Evolutionary conservation across 2,797 vertebrate species (phyloP).

Genomic region (Emydoidea blandingii): DNA sequence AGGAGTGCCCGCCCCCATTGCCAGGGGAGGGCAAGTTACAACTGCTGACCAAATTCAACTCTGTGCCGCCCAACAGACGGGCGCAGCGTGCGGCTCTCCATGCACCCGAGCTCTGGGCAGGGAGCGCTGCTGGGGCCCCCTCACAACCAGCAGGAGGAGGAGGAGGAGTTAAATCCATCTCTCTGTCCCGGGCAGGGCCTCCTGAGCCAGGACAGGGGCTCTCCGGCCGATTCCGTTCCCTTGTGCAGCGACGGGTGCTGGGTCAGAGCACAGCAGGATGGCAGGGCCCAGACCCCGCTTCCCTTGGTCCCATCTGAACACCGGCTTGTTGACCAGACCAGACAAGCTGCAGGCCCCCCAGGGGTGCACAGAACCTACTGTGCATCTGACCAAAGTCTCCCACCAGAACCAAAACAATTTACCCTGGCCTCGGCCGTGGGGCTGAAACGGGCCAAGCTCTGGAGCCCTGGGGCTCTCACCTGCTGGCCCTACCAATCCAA

Average conservation of each 20-base stretch:
- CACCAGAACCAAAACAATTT: no score
- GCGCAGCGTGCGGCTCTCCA: no score
- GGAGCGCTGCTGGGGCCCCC: background rate
- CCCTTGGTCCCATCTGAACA: no score
- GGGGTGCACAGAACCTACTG: background rate
- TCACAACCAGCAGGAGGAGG: background rate
- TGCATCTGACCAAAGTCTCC: no score
- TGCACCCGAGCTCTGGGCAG: no score
- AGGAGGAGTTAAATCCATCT: background rate
- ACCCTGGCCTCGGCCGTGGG: background rate
- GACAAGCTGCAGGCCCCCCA: background rate
- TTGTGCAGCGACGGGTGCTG: background rate
- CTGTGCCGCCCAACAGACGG: no score
- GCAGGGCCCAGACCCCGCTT: no score
- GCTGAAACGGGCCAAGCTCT: background rate
- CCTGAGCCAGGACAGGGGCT: no score
- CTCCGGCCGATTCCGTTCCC: no score
- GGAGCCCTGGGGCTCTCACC: background rate
- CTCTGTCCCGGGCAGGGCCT: no score
- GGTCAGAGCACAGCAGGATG: no score
- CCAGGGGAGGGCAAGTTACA: background rate
- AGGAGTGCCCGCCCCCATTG: background rate
- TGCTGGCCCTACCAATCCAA: background rate
- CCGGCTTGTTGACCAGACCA: no score
- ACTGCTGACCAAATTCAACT: background rate